Conservation (phyloP, 2,888 invertebrate genomes). For the Xylocampa areola region DNA sequence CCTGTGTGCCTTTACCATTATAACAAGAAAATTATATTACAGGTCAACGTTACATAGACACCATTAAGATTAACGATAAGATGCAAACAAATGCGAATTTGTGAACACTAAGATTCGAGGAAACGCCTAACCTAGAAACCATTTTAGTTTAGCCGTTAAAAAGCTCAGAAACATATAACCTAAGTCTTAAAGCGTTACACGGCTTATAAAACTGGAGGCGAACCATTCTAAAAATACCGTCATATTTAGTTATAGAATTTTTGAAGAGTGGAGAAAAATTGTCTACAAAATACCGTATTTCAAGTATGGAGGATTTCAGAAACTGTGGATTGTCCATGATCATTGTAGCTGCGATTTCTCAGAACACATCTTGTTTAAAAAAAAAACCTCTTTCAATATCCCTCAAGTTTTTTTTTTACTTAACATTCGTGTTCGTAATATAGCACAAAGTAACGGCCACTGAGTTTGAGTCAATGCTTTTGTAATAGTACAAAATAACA, state of each 20-base stretch:
- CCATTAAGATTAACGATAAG: slow-evolving; percentile 51
- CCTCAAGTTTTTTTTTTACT: no score
- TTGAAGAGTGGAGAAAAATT: slow-evolving; percentile 12
- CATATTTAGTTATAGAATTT: slow-evolving; percentile 32
- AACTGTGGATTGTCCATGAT: slow-evolving; percentile 3
- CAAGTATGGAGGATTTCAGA: background rate
- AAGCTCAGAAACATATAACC: slow-evolving; percentile 22
- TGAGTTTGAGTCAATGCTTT: no score
- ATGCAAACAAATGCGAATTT: slow-evolving; percentile 24
- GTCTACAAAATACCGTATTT: slow-evolving; percentile 1
- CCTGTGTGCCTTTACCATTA: slow-evolving; percentile 9
- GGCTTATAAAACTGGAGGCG: slow-evolving; percentile 24
- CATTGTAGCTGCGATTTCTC: slow-evolving; percentile 4
- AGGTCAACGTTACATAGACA: slow-evolving; percentile 1
- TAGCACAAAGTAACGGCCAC: no score
- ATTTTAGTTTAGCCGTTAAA: slow-evolving; percentile 31
- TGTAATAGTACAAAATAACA: slow-evolving; percentile 1
- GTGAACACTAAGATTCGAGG: slow-evolving; percentile 39
- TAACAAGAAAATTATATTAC: no score
- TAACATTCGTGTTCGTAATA: no score
- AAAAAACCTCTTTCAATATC: no score
- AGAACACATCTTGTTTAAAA: no score
- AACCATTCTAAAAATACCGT: slow-evolving; percentile 25
- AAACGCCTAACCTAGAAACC: slow-evolving; percentile 33
- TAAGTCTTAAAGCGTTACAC: slow-evolving; percentile 17